Conservation (phyloP, 2,888 invertebrate genomes). For the Sarcophaga rosellei region DNA sequence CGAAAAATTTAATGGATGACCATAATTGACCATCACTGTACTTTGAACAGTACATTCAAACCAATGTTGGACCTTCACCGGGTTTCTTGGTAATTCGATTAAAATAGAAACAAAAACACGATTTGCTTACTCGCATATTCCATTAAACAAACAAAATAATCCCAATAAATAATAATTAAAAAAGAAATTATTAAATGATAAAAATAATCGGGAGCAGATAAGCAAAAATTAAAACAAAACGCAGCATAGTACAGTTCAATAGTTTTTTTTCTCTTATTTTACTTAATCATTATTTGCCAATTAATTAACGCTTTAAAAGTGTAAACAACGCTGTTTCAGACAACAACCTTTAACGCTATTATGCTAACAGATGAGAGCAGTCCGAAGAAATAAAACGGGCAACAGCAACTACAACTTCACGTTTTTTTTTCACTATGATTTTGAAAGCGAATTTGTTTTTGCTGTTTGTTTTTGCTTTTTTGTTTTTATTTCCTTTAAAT, state of each 20-base stretch:
- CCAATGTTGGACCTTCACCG: too few relatives aligned
- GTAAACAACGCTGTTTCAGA: slow-evolving; percentile 1
- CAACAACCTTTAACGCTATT: slow-evolving; percentile 26
- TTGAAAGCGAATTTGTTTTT: slow-evolving; percentile 58
- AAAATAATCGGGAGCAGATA: too few relatives aligned
- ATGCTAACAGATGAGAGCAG: too few relatives aligned
- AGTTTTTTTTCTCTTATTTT: neutral
- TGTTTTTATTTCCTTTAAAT: slow-evolving; percentile 31
- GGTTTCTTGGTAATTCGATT: too few relatives aligned
- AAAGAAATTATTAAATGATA: slow-evolving; percentile 17
- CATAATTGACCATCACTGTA: neutral
- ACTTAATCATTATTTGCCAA: slow-evolving; percentile 56
- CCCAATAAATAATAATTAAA: neutral
- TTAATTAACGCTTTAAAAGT: slow-evolving; percentile 58
- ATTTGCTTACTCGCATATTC: too few relatives aligned
- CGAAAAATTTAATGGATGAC: neutral
- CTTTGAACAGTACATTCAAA: too few relatives aligned
- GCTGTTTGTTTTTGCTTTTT: slow-evolving; percentile 14
- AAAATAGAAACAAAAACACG: neutral
- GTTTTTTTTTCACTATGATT: slow-evolving; percentile 38
- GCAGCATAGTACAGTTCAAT: too few relatives aligned
- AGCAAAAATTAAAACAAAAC: too few relatives aligned
- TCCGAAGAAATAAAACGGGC: neutral
- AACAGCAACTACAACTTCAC: neutral
- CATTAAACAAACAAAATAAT: neutral